A percentile compares a stretch with the other conserved stretches of the same genome.
Conservation (phyloP, 2,797 vertebrate genomes). For the Anguilla obscura region DNA sequence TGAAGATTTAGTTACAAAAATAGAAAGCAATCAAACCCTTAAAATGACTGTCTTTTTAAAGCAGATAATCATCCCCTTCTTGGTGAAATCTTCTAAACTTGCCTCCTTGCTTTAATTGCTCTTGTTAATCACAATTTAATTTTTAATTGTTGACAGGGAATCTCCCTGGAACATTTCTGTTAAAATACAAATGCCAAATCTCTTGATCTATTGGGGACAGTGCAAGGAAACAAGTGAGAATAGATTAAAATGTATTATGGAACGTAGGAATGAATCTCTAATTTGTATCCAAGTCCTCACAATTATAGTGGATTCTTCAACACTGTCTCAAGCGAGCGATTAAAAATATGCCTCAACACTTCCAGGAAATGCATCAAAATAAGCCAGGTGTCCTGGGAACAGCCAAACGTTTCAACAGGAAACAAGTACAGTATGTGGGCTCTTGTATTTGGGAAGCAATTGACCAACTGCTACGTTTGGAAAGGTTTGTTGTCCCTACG, state of each 20-base stretch:
- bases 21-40: conserved; percentile 74
- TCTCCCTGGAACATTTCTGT: conserved; percentile 57
- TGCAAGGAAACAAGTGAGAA: conserved; percentile 42
- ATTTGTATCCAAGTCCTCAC: conserved; percentile 1
- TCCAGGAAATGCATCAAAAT: conserved; percentile 14
- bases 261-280: conserved; percentile 38
- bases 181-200: conserved; percentile 54
- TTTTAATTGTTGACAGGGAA: conserved; percentile 66
- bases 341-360: conserved; percentile 12
- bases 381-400: background rate
- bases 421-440: background rate
- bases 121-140: conserved; percentile 69
- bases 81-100: conserved; percentile 59
- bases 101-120: conserved; percentile 64
- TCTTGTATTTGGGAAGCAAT: background rate
- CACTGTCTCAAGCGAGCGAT: conserved; percentile 10
- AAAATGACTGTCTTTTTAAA: conserved; percentile 68
- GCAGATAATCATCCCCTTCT: conserved; percentile 68
- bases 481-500: background rate
- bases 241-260: conserved; percentile 58
- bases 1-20: conserved; percentile 63
- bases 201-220: conserved; percentile 57
- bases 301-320: conserved; percentile 16
- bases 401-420: background rate
- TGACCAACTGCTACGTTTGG: background rate